phyloP scores from a whole-genome alignment of 2,113 vertebrate species.

The Xiphorhynchus elegans region DNA sequence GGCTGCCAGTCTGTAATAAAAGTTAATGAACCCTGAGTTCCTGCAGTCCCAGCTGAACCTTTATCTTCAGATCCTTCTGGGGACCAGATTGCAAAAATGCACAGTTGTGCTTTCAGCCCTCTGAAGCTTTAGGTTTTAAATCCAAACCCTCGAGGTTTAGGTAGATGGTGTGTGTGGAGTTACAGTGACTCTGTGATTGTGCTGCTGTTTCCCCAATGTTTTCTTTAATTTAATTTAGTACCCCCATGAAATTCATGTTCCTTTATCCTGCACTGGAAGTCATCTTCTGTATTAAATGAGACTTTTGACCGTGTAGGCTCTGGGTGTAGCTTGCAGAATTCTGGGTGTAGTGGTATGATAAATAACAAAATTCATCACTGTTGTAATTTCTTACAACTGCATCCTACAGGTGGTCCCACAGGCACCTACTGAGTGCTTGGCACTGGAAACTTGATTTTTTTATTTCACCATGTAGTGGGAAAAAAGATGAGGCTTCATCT shows the following conservation, averaged over 20 bases:
- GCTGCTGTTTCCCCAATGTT: background rate
- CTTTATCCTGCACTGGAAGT: rapidly evolving
- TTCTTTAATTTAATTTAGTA: background rate
- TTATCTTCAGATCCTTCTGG: background rate
- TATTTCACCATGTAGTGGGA: background rate
- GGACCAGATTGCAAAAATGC: background rate
- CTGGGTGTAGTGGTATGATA: background rate
- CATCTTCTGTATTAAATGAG: background rate
- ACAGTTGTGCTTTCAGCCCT: background rate
- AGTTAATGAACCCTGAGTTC: background rate
- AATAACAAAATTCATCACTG: rapidly evolving
- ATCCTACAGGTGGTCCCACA: background rate
- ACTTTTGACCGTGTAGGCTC: background rate
- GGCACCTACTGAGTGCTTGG: rapidly evolving
- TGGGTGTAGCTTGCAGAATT: background rate
- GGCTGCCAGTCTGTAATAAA: background rate
- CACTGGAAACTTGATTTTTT: background rate
- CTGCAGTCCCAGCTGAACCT: background rate
- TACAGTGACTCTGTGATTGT: background rate
- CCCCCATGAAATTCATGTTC: background rate
- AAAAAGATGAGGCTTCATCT: background rate
- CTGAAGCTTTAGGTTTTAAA: background rate
- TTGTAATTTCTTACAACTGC: background rate
- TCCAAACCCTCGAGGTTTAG: background rate
- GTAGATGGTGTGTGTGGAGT: background rate